Base-by-base conservation (phyloP, 1,140 invertebrate species). In the Sitobion miscanthi region DNA sequence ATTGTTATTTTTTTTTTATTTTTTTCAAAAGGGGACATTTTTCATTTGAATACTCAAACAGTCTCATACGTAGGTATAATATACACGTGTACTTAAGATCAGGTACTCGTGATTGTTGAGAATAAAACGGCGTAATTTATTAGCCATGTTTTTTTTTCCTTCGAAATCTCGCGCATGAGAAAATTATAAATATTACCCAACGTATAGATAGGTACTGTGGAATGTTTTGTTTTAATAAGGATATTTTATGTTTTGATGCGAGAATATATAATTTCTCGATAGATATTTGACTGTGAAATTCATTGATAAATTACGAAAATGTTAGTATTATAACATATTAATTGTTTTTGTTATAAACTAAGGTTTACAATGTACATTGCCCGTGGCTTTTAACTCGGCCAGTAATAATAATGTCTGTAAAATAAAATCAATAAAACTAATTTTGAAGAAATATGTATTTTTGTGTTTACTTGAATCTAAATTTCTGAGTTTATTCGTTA, bases 111-210 rank as follows among this genome's bases (percentile, higher is more conserved):
- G 88, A 89, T 89, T 89, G 88, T 14, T 38, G 52, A 11, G 35
- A 89, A 89, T 38, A 57, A 42, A 57, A 89, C 49, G 8, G 88
- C 45, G 11, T 89, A 89, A 89, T 89, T 89, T 89, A 89, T 89
- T 89, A 54, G 49, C 23, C 30, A 38, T 57, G 52, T 89, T 14
- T 42, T 89, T 54, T 89, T 57, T 23, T 4, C 62, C 62, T n/a
- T 77, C 30, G 25, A 89, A 89, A 89, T 89, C 88, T 89, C 11
- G 52, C 8, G 35, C 35, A 23, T 54, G 87, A 89, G 47, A 54
- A 89, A 38, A 54, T 35, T 89, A 54, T 23, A 89, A 49, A 54
- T 89, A 89, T 89, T 54, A 38, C 4, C 17, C 85, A 20, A n/a
- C 47, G 23, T 88, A 35, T 3, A 35, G 6, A 45, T 42, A 38